phyloP scores from a whole-genome alignment of 2,888 invertebrate genomes.

The Leucoptera coffeella region DNA sequence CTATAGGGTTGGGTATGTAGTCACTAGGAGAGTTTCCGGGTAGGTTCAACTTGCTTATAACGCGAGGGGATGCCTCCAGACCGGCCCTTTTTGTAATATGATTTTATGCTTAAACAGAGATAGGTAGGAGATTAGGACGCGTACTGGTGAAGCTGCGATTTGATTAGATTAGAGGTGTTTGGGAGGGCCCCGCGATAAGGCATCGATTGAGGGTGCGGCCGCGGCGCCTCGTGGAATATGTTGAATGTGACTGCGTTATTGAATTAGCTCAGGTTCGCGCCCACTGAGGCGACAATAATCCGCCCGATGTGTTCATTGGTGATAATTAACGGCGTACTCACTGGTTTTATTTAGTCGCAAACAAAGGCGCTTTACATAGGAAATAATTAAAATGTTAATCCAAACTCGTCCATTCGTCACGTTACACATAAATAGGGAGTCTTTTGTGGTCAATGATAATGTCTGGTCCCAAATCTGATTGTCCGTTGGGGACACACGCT shows the following conservation, averaged over 20 bases:
- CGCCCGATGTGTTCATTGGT: slow-evolving; percentile 21
- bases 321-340: slow-evolving; percentile 22
- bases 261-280: slow-evolving; percentile 36
- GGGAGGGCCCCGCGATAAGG: slow-evolving; percentile 42
- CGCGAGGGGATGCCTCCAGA: slow-evolving; percentile 40
- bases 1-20: too few species aligned
- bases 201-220: slow-evolving; percentile 43
- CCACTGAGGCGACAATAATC: slow-evolving; percentile 32
- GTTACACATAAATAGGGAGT: too few species aligned
- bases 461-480: too few species aligned
- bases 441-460: too few species aligned
- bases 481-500: slow-evolving; percentile 14
- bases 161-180: slow-evolving; percentile 54
- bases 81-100: slow-evolving; percentile 45
- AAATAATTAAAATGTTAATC: too few species aligned
- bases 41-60: slow-evolving; percentile 48
- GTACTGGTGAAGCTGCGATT: slow-evolving; percentile 50
- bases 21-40: slow-evolving; percentile 38
- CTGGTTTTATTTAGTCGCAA: too few species aligned
- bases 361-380: too few species aligned
- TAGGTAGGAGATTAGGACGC: slow-evolving; percentile 43
- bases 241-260: slow-evolving; percentile 49
- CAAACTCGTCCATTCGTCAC: too few species aligned
- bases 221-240: slow-evolving; percentile 39
- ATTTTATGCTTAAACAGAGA: slow-evolving; percentile 48